Evolutionary conservation across 2,888 invertebrate genomes (phyloP), one percentile per base, ranked within the genome.

Genomic region (Tetragnatha montana): DNA sequence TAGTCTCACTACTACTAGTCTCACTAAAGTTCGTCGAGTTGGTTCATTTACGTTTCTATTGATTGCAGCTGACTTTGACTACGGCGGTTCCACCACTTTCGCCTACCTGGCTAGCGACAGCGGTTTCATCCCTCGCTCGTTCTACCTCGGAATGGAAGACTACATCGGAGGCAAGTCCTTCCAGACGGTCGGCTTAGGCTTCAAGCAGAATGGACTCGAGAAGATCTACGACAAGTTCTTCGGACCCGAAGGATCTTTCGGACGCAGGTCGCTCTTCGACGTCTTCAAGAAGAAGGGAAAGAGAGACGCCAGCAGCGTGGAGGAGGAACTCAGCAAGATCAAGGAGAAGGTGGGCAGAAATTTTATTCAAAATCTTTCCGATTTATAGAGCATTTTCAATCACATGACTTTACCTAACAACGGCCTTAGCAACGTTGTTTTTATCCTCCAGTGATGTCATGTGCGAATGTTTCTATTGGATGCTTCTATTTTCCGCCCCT

Each of bases 281-380:
- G 49, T 91, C 12, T 91, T 91, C 71, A 91, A 87, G 75, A 87
- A 89, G 47, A 80, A 89, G 0, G 51, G 47, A 2, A 74, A 76
- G 69, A 75, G 91, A 79, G 87, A 88, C 17, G 68, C 74, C 0
- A 47, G 19, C n/a, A 74, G 78, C 21, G 87, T 89, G 2, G 81
- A 91, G 22, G 88, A 91, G 47, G 91, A 91, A 81, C 76, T 91
- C 35, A 88, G 89, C 22, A 83, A 88, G 21, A 91, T 91, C 50
- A 87, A 91, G 51, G 84, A 68, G 76, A 91, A 86, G 22, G 91
- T 91, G 49, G 47, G 87, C 4, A 17, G 14, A 49, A 17, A 0
- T 68, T 21, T 49, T 35, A 35, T 35, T 35, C 4, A 35, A 35
- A 35, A 7, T 10, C 12, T 75, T 47, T 12, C 47, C 60, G 60